phyloP scores from a whole-genome alignment of 2,888 invertebrate genomes.

The Caenorhabditis virilis region DNA sequence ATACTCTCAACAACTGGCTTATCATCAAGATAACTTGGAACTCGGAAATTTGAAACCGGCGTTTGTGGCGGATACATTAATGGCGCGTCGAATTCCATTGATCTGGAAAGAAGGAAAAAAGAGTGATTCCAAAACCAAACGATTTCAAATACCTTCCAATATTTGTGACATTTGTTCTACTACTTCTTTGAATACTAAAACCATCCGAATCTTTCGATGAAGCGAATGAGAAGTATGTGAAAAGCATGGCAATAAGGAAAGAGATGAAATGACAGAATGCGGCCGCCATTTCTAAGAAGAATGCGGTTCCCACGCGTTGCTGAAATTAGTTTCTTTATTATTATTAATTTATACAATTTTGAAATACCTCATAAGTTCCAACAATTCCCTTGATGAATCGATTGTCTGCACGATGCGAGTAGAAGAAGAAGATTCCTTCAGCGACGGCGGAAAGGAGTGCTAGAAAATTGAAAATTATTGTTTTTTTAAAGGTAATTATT shows the following conservation, averaged over 20 bases:
- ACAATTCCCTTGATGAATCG: conserved; percentile 68
- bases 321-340: conserved; percentile 29
- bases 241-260: conserved; percentile 63
- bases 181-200: conserved; percentile 61
- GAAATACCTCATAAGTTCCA: conserved; percentile 64
- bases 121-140: too few species aligned
- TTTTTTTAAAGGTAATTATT: too few species aligned
- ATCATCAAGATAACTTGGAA: conserved; percentile 22
- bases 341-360: background rate
- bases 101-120: conserved; percentile 46
- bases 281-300: conserved; percentile 67
- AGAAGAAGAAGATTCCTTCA: conserved; percentile 67
- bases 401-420: conserved; percentile 66
- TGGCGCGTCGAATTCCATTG: conserved; percentile 65
- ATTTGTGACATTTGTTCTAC: conserved; percentile 67
- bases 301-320: conserved; percentile 66
- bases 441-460: conserved; percentile 66
- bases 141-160: conserved; percentile 56
- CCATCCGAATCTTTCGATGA: conserved; percentile 57
- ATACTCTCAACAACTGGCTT: conserved; percentile 56
- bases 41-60: conserved; percentile 38
- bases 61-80: conserved; percentile 57
- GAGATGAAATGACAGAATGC: conserved; percentile 64
- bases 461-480: too few species aligned
- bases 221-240: conserved; percentile 63